phyloP scores from a whole-genome alignment of 1,140 invertebrate species.

The Chionoecetes opilio region DNA sequence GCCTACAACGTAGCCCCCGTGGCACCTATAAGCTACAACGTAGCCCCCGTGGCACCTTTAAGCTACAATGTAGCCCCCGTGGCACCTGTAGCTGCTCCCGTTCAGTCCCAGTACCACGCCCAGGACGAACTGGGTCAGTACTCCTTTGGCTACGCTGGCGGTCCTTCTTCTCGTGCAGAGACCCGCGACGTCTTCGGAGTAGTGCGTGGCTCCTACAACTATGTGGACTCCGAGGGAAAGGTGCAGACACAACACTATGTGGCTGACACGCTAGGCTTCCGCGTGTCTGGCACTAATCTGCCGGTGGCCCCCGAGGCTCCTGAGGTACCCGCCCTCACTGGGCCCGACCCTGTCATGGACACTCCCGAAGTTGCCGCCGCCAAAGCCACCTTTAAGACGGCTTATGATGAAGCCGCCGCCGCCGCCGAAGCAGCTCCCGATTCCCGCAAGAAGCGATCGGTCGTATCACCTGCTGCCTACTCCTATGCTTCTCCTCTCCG shows the following conservation, averaged over 20 bases:
- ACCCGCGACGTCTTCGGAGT: slow-evolving; percentile 59
- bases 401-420: slow-evolving; percentile 58
- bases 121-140: slow-evolving; percentile 72
- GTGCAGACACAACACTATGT: slow-evolving; percentile 72
- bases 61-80: not conserved
- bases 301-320: slow-evolving; percentile 51
- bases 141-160: slow-evolving; percentile 70
- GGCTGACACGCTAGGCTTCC: slow-evolving; percentile 69
- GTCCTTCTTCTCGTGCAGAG: slow-evolving; percentile 60
- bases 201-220: slow-evolving; percentile 69
- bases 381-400: slow-evolving; percentile 36
- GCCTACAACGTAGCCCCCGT: not conserved
- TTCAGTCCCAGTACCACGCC: slow-evolving; percentile 69
- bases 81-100: slow-evolving; percentile 39
- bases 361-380: slow-evolving; percentile 64
- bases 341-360: slow-evolving; percentile 54
- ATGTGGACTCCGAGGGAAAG: slow-evolving; percentile 68
- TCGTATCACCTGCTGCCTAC: slow-evolving; percentile 19
- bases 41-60: slow-evolving; percentile 30
- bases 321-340: not conserved
- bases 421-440: slow-evolving; percentile 47
- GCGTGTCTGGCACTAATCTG: slow-evolving; percentile 72
- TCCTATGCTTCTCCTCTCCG: slow-evolving; percentile 13
- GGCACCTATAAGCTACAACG: not conserved
- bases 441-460: slow-evolving; percentile 55